Evolutionary conservation across 2,797 vertebrate species (phyloP), one percentile per base, ranked within the genome.

Genomic region (Enteromius unitaeniatus): DNA sequence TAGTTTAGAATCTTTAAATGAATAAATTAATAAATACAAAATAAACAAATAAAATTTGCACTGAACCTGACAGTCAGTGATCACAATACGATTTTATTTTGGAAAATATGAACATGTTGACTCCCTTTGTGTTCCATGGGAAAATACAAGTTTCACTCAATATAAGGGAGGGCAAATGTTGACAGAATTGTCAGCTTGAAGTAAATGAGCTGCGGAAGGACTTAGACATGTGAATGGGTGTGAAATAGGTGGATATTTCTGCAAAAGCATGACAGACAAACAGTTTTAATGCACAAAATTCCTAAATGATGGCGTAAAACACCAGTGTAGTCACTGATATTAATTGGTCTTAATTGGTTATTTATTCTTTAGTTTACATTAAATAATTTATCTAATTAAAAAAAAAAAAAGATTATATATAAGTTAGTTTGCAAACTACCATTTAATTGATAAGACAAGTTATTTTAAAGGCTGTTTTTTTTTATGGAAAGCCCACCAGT

Each of bases 141-240:
- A 67, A 78, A 65, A 73, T 73, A 10, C 70, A 17, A n/a, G 60
- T 9, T 78, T 64, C 60, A 67, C 60, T 78, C 60, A 47, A 31
- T 28, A 65, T 6, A 13, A 49, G 60, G 42, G 42, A 78, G 40
- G 23, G 74, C 11, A 17, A 40, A 77, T 42, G 53, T 60, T 60
- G 58, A 47, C 58, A 78, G 37, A n/a, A 45, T 31, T 23, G 21
- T 74, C 72, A 8, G 19, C 53, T 53, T 28, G 2, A 62, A 45
- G 15, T 1, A 78, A 78, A 77, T 45, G n/a, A 77, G 60, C 37
- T 45, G 21, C 6, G 9, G 37, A 53, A 74, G 47, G 47, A 74
- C 19, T 74, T 64, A 64, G 58, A 21, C 40, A 77, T 55, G 51
- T 76, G 21, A 58, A 58, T 26, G 13, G 34, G 73, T 40, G 73